Evolutionary conservation across 2,113 vertebrate genomes (phyloP), one percentile per base, ranked within the genome.

Genomic region (Vireo altiloquus): DNA sequence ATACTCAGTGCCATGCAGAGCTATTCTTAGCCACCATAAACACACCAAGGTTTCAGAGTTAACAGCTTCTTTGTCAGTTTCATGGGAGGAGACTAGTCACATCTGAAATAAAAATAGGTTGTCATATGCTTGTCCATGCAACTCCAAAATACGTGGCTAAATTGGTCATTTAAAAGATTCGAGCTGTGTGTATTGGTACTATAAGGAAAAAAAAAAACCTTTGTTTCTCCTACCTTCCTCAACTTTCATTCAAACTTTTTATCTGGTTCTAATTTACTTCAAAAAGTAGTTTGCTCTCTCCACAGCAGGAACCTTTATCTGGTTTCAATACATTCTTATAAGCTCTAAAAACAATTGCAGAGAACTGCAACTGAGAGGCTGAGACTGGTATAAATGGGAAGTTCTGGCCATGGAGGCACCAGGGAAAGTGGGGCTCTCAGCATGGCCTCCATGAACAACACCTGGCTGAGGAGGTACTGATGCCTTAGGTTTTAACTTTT

Each of bases 71-170:
- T 87, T 91, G 81, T 87, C 65, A 61, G 63, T 21, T 95, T 35
- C 47, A 92, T 19, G 63, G 82, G 78, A 92, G 52, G 39, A 90
- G 78, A 60, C 57, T 13, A 87, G 44, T 57, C 78, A 85, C 37
- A 68, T 57, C 61, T 79, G 74, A 90, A 90, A 72, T 50, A 95
- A 96, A 94, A 94, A 91, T 46, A 96, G 74, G 13, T 42, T 84
- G 71, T 82, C 81, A 64, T 40, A 75, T 44, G 61, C 81, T 82
- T 78, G 40, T 52, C 53, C 66, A 33, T 1, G 4, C 22, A 94
- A 82, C 57, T 82, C 65, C 79, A 76, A 87, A 85, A 79, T n/a
- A 50, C 13, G n/a, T 2, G 17, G 78, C 53, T 79, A 79, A 87
- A 85, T 23, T 13, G 57, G 49, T 42, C 11, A 75, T 90, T 85